A percentile compares a stretch with the other conserved stretches of the same genome.
phyloP scores from a whole-genome alignment of 2,797 vertebrate genomes.

The Pogonophryne albipinna region DNA sequence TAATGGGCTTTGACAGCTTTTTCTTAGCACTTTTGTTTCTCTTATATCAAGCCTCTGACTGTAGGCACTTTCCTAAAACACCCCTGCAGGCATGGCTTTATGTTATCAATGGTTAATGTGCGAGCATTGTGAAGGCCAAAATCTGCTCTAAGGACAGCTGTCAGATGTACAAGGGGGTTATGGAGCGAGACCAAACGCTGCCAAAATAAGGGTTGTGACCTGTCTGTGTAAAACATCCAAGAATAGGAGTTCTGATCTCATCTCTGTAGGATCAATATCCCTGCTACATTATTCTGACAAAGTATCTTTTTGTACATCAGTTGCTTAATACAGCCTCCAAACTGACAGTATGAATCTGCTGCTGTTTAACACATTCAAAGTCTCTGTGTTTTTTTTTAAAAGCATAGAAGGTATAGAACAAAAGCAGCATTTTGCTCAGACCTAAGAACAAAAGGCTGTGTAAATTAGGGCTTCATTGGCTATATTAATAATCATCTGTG shows the following conservation, averaged over 20 bases:
- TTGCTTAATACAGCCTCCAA: not conserved
- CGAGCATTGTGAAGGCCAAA: constrained; percentile 13
- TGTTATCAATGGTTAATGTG: constrained; percentile 6
- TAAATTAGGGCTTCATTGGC: constrained; percentile 71
- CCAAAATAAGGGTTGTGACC: constrained; percentile 14
- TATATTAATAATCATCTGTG: constrained; percentile 79
- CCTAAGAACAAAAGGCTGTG: constrained; percentile 71
- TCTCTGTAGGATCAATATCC: constrained; percentile 35
- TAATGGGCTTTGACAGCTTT: constrained; percentile 62
- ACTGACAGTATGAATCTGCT: not conserved
- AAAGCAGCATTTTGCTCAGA: constrained; percentile 48
- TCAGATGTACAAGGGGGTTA: constrained; percentile 2
- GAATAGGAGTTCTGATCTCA: constrained; percentile 21
- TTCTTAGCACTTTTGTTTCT: constrained; percentile 58
- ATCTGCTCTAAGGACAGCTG: not conserved
- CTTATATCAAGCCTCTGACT: constrained; percentile 20
- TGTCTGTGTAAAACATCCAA: constrained; percentile 31
- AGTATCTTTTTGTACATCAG: constrained; percentile 18
- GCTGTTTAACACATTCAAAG: constrained; percentile 30
- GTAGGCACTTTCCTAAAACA: constrained; percentile 5
- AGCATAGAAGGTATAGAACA: constrained; percentile 44
- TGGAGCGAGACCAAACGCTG: not conserved
- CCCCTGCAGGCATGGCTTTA: not conserved
- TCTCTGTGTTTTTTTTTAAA: constrained; percentile 47
- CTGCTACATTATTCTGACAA: constrained; percentile 24